Base-by-base conservation (phyloP, 2,113 vertebrate genomes). In the Paratilapia polleni region DNA sequence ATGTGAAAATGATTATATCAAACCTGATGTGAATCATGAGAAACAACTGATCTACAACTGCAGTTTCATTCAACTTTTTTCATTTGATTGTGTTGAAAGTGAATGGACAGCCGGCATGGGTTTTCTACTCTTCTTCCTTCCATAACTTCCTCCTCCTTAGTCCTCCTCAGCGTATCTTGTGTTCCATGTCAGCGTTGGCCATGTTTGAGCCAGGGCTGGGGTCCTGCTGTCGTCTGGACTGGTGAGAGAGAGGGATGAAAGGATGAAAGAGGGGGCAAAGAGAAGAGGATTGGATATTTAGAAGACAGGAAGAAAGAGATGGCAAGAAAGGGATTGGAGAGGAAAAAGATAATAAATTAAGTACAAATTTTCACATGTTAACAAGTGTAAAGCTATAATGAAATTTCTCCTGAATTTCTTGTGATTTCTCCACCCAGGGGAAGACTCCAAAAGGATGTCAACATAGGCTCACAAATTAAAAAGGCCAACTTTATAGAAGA, bases 181-280 rank as follows among this genome's bases (percentile, higher is more conserved):
- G 97, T 91, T 99, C 98, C 58, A 91, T 60, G 4, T 99, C 97
- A 14, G 97, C 95, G 49, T 97, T 97, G 86, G 97, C 97, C 94
- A 99, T 96, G 95, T 96, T 98, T 82, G 97, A 97, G 82, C 97
- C 97, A 94, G 97, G 97, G 96, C 97, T 98, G 96, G 97, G 97
- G 96, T 99, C 97, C 97, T 98, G 98, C 85, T 99, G 98, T 96
- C 97, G 97, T 97, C 98, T 98, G 97, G 96, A 97, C 98, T 99
- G 96, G 77, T 89, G 89, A 88, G 89, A 91, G 82, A 86, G 47
- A 88, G 82, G 56, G 82, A 87, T 80, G 61, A 81, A 89, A 31
- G 81, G 82, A 88, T 81, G 81, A 78, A 78, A 78, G 49, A 43
- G 31, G 24, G 63, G 56, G 7, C 5, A 10, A n/a, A n/a, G 6